Evolutionary conservation across 2,888 invertebrate genomes (phyloP).

Genomic region (Hyles lineata): DNA sequence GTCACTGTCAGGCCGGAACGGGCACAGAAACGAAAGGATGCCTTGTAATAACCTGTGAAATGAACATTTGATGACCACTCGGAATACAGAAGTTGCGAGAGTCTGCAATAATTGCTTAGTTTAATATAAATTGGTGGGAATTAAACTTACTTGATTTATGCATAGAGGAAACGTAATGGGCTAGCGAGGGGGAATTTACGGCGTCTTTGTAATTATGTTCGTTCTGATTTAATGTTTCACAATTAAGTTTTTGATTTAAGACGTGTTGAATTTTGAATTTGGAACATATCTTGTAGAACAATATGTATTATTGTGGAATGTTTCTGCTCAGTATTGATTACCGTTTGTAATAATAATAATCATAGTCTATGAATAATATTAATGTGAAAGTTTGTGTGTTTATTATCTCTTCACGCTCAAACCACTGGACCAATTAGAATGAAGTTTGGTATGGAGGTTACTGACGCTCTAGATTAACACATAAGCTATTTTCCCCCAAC

Average conservation of each 20-base stretch:
- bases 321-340: too few relatives aligned
- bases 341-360: too few relatives aligned
- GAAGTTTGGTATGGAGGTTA: too few relatives aligned
- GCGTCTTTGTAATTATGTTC: slow-evolving; percentile 10
- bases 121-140: slow-evolving; percentile 49
- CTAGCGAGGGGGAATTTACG: slow-evolving; percentile 31
- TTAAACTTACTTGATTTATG: slow-evolving; percentile 47
- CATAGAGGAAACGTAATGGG: slow-evolving; percentile 31
- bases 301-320: too few relatives aligned
- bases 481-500: too few relatives aligned
- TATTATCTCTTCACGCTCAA: too few relatives aligned
- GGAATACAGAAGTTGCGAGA: slow-evolving; percentile 51
- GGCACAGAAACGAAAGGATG: slow-evolving; percentile 60
- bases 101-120: slow-evolving; percentile 52
- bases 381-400: too few relatives aligned
- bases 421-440: too few relatives aligned
- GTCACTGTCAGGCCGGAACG: slow-evolving; percentile 68
- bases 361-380: too few relatives aligned
- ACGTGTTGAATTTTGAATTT: background rate
- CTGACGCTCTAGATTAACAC: too few relatives aligned
- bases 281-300: too few relatives aligned
- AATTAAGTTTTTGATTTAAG: background rate
- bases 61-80: slow-evolving; percentile 73
- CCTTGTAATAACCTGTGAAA: slow-evolving; percentile 76
- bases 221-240: slow-evolving; percentile 15